Evolutionary conservation across 2,113 vertebrate genomes (phyloP), one percentile per base, ranked within the genome.

Genomic region (Zosterops pallidus): DNA sequence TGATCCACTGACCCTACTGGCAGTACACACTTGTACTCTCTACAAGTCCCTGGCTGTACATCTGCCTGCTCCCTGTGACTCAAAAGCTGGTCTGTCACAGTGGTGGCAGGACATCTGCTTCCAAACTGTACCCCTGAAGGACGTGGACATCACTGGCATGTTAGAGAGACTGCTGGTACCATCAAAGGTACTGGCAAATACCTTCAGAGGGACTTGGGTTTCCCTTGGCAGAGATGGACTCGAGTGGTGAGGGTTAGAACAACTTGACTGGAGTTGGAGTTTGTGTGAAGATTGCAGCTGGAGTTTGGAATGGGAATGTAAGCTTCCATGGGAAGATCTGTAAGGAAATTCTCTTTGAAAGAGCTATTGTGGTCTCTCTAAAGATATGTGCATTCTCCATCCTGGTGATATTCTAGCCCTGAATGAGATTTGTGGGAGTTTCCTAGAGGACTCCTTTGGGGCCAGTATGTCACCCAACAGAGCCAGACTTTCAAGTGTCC

Each of bases 321-420:
- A 93, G 69, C 60, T 94, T 83, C 84, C 42, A 12, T 77, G 77
- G 80, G 89, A 94, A 69, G 70, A 69, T 76, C 72, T 92, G 85
- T 64, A 71, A 91, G 70, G 86, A 89, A 92, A 89, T 95, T 91
- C 22, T 94, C 90, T 90, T 64, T 60, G 64, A 52, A 85, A 81
- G 68, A 70, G 70, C 64, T 92, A n/a, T 80, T 69, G 71, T 75
- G 79, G 83, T 75, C 65, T 95, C 88, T 92, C 77, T 93, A 90
- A 92, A 82, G 65, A 81, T 41, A 60, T 2, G 6, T 19, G 35
- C 18, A 10, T 93, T 91, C 62, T 92, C 53, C 37, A 22, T 46
- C 13, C 9, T 31, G 90, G 92, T 95, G 95, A 91, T 46, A 93
- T 89, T 90, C 76, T 96, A 89, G 93, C 88, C 94, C 92, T 57